A percentile compares a stretch with the other conserved stretches of the same genome.
phyloP scores from a whole-genome alignment of 2,797 vertebrate genomes.

The Eulemur coronatus region DNA sequence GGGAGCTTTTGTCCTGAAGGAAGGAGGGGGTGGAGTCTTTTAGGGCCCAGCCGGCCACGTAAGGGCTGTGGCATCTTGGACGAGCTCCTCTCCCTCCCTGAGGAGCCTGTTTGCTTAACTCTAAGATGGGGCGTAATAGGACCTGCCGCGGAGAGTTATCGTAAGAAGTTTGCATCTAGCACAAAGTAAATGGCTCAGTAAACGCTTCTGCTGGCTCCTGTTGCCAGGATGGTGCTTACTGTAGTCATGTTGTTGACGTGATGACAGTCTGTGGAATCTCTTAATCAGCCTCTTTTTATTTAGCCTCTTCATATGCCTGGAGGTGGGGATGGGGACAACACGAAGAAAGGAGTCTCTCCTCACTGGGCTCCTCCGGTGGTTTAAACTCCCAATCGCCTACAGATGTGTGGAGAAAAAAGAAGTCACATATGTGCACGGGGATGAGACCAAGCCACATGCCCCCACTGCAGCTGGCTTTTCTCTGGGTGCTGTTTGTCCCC shows the following conservation, averaged over 20 bases:
- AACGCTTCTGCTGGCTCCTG: background rate
- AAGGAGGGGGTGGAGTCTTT: background rate
- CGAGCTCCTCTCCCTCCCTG: background rate
- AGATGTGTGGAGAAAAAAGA: background rate
- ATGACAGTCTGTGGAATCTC: background rate
- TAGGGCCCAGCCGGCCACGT: accelerated
- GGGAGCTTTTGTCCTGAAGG: background rate
- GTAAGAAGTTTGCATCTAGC: background rate
- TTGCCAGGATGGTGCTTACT: no score
- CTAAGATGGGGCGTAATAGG: accelerated
- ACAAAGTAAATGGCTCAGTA: background rate
- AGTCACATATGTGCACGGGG: background rate
- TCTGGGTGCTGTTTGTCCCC: slow-evolving; percentile 7
- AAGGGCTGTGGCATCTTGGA: accelerated
- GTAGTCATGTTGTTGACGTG: background rate
- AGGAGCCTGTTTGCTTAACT: background rate
- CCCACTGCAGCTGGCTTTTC: background rate
- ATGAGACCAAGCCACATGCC: background rate
- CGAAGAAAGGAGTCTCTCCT: background rate
- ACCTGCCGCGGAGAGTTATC: accelerated
- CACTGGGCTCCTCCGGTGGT: accelerated
- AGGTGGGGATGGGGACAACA: background rate
- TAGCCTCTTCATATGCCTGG: background rate
- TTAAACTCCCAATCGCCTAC: background rate
- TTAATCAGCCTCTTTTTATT: background rate